Conservation (phyloP, 2,888 invertebrate genomes). For the Gryllus longicercus region DNA sequence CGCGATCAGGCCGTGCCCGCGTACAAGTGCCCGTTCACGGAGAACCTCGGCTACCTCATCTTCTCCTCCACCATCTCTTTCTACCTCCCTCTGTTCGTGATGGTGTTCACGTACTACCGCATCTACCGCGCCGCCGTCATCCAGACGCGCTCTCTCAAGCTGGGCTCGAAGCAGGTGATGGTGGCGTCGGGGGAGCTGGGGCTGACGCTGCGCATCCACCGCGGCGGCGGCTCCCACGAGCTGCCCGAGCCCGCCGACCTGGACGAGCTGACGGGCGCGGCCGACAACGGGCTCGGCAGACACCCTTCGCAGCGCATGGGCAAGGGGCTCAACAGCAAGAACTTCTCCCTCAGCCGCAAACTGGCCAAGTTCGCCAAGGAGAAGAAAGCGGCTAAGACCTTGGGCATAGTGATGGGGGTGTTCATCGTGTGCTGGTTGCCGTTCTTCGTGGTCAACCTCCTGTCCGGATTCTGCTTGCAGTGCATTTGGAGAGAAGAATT, state of each 20-base stretch:
- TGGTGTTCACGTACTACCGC: slow-evolving; percentile 96
- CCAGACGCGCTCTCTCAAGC: slow-evolving; percentile 84
- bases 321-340: slow-evolving; percentile 60
- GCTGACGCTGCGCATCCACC: slow-evolving; percentile 86
- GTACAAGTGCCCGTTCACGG: slow-evolving; percentile 92
- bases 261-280: slow-evolving; percentile 46
- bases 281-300: slow-evolving; percentile 57
- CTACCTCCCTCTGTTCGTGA: slow-evolving; percentile 92
- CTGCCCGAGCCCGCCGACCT: slow-evolving; percentile 44
- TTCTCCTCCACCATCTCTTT: slow-evolving; percentile 98
- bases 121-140: slow-evolving; percentile 92
- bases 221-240: slow-evolving; percentile 71
- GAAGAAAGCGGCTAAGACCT: slow-evolving; percentile 94
- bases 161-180: slow-evolving; percentile 87
- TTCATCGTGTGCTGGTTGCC: slow-evolving; percentile 97
- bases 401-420: slow-evolving; percentile 95
- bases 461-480: slow-evolving; percentile 83
- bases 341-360: slow-evolving; percentile 89
- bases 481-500: slow-evolving; percentile 87
- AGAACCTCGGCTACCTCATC: slow-evolving; percentile 91
- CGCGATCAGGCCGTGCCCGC: slow-evolving; percentile 74
- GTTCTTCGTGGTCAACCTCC: slow-evolving; percentile 90
- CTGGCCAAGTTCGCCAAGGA: slow-evolving; percentile 94
- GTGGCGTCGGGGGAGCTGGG: slow-evolving; percentile 81
- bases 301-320: slow-evolving; percentile 63